phyloP scores from a whole-genome alignment of 2,797 vertebrate genomes.

The Micromesistius poutassou region DNA sequence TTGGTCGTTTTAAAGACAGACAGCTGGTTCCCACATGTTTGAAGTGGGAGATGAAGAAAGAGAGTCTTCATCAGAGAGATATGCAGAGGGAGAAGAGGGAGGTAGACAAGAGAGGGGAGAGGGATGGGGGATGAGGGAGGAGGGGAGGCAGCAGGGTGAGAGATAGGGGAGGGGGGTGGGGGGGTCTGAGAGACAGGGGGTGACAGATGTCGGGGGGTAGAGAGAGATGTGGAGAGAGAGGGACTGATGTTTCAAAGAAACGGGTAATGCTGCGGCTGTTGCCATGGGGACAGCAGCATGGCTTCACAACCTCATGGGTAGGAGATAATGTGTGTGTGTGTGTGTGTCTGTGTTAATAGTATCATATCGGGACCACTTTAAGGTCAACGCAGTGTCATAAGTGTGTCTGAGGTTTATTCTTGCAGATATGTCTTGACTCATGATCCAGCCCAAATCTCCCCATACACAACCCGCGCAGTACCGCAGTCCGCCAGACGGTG shows the following conservation, averaged over 20 bases:
- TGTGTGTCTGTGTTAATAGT: constrained; percentile 10
- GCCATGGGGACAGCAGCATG: constrained; percentile 56
- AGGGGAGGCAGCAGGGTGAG: not conserved
- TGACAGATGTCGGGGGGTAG: constrained; percentile 18
- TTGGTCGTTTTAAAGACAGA: not conserved
- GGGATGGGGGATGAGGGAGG: too few species aligned
- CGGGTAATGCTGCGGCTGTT: constrained; percentile 47
- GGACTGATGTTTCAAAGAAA: constrained; percentile 33
- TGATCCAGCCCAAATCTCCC: not conserved
- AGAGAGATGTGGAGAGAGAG: not conserved
- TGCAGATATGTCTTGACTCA: constrained; percentile 1
- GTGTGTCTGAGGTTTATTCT: not conserved
- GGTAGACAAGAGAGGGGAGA: not conserved
- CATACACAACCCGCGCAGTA: constrained; percentile 17
- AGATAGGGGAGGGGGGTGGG: constrained; percentile 9
- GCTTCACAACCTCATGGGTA: constrained; percentile 13
- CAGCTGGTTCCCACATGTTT: not conserved
- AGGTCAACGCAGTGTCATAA: constrained; percentile 22
- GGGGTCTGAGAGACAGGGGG: not conserved
- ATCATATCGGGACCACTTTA: constrained; percentile 16
- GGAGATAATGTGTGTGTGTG: not conserved
- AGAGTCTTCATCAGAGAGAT: not conserved
- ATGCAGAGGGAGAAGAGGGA: not conserved
- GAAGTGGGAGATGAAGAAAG: not conserved
- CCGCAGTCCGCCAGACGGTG: constrained; percentile 53